These are phyloP conservation scores for Chloropsis cyanopogon DNA, from an alignment of 2,113 vertebrate species.

Conservation along the genomic window DNA sequence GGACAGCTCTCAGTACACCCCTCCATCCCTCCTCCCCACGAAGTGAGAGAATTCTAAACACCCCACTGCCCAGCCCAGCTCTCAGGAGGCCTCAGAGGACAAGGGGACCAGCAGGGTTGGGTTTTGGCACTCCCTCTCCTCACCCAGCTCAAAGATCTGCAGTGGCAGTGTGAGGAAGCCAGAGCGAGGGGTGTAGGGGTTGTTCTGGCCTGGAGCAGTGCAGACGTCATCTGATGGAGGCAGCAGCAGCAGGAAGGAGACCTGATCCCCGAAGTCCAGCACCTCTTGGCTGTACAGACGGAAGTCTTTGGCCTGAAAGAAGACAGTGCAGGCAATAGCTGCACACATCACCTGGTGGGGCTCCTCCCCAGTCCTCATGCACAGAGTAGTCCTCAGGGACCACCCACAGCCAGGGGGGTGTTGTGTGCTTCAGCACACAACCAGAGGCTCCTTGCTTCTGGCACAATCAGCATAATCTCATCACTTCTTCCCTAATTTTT, in stretches of 20 bases:
- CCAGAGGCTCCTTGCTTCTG: not conserved
- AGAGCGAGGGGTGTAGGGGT: constrained; percentile 80
- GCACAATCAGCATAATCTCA: not conserved
- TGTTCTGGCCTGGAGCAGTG: constrained; percentile 87
- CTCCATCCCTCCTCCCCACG: not conserved
- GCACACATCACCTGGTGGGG: not conserved
- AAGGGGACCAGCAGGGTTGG: not conserved
- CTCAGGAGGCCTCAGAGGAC: not conserved
- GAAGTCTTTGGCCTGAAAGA: constrained; percentile 82
- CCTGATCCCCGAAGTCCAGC: constrained; percentile 84
- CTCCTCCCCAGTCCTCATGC: not conserved
- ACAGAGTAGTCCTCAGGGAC: not conserved
- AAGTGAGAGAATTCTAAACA: not conserved
- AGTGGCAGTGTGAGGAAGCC: constrained; percentile 86
- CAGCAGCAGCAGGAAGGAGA: constrained; percentile 87
- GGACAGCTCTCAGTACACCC: not conserved
- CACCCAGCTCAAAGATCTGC: constrained; percentile 91
- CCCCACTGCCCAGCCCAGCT: not conserved
- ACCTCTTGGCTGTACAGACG: constrained; percentile 90
- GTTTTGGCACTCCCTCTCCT: not conserved
- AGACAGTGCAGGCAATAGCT: not conserved
- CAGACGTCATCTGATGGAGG: constrained; percentile 88
- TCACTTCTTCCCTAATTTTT: not conserved
- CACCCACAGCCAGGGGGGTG: not conserved
- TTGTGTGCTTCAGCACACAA: not conserved